A percentile compares a stretch with the other conserved stretches of the same genome.
Conservation (phyloP, 2,797 vertebrate species). For the Danio albolineatus region DNA sequence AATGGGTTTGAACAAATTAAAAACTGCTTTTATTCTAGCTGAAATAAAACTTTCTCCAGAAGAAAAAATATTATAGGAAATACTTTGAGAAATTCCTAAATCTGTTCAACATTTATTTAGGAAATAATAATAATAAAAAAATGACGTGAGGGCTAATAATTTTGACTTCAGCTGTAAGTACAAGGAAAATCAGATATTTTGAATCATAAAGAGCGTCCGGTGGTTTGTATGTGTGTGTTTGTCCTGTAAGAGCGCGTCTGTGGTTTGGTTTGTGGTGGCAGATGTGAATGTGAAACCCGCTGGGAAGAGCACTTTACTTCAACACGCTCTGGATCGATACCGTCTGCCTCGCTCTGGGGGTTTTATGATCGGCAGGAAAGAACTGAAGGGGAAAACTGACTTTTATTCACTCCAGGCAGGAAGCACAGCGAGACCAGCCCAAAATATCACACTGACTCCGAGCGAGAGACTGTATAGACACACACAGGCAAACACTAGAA, state of each 20-base stretch:
- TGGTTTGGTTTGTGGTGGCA: not conserved
- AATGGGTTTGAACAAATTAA: too few species aligned
- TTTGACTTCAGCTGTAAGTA: too few species aligned
- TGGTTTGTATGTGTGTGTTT: not conserved
- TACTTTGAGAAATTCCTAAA: too few species aligned
- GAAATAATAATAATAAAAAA: too few species aligned
- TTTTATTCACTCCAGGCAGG: slow-evolving; percentile 15
- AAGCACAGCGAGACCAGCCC: slow-evolving; percentile 7
- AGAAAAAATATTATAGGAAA: too few species aligned
- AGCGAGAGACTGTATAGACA: not conserved
- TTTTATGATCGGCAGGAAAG: slow-evolving; percentile 61
- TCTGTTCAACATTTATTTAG: too few species aligned
- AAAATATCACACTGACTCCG: slow-evolving; percentile 21
- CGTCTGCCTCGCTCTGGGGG: slow-evolving; percentile 54
- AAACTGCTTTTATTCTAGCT: too few species aligned
- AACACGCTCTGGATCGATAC: slow-evolving; percentile 60
- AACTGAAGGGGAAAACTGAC: not conserved
- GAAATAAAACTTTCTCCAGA: too few species aligned
- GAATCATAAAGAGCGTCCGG: too few species aligned
- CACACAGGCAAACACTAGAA: too few species aligned
- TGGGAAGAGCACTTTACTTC: slow-evolving; percentile 50
- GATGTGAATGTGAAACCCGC: slow-evolving; percentile 18
- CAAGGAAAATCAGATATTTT: too few species aligned
- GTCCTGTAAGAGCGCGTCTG: not conserved
- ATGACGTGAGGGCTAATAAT: too few species aligned